Percentiles rank a stretch among this genome's conserved stretches.
Conservation (phyloP, 2,113 vertebrate genomes). For the Pygoscelis antarcticus region DNA sequence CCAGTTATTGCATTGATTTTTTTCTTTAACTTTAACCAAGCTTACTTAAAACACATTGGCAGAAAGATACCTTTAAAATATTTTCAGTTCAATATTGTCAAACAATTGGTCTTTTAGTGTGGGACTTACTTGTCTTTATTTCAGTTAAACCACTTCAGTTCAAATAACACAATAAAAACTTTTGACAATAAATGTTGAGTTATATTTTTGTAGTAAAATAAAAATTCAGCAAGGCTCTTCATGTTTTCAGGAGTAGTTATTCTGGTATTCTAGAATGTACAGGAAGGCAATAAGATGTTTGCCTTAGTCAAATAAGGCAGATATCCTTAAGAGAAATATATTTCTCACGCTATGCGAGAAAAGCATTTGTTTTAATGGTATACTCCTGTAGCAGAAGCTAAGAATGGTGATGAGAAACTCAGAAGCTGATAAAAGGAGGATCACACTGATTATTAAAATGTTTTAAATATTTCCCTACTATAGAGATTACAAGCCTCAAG, state of each 20-base stretch:
- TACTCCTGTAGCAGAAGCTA: not conserved
- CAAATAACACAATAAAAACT: not conserved
- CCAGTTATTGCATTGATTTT: not conserved
- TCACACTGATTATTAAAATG: constrained; percentile 4
- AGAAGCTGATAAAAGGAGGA: not conserved
- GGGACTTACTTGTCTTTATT: not conserved
- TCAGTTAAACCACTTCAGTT: not conserved
- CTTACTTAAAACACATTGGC: not conserved
- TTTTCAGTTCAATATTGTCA: not conserved
- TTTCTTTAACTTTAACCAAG: not conserved
- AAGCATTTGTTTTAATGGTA: not conserved
- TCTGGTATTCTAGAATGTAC: not conserved
- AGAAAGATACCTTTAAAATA: not conserved
- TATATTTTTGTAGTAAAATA: not conserved
- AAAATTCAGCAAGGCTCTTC: not conserved
- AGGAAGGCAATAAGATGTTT: not conserved
- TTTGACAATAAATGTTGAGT: not conserved
- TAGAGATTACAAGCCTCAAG: not conserved
- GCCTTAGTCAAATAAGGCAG: not conserved
- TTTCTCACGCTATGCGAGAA: not conserved
- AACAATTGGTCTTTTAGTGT: not conserved
- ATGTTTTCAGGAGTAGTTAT: not conserved
- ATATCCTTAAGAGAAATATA: not conserved
- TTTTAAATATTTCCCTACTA: not conserved
- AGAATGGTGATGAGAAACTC: not conserved